Conservation (phyloP, 2,797 vertebrate genomes). For the Picus viridis region DNA sequence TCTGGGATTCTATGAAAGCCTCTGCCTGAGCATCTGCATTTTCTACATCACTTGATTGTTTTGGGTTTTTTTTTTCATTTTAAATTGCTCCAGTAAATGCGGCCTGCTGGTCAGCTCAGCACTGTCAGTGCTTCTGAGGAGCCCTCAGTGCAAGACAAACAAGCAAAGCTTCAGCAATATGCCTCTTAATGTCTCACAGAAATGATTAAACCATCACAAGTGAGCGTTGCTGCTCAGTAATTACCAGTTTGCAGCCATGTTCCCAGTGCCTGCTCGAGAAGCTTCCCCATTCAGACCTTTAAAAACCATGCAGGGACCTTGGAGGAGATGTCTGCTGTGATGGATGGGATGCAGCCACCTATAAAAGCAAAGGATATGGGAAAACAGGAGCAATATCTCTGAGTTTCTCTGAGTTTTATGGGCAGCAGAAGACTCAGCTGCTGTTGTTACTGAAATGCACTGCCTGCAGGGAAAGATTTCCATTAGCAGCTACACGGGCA, state of each 20-base stretch:
- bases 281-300: background rate
- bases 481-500: background rate
- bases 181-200: background rate
- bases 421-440: background rate
- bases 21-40: background rate
- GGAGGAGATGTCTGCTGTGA: background rate
- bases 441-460: background rate
- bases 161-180: background rate
- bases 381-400: background rate
- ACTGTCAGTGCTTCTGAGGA: conserved; percentile 10
- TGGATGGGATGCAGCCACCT: background rate
- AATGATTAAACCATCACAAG: conserved; percentile 35
- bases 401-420: conserved; percentile 1
- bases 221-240: background rate
- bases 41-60: conserved; percentile 5
- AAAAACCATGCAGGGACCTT: background rate
- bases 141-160: conserved; percentile 5
- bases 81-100: conserved; percentile 28
- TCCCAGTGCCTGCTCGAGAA: background rate
- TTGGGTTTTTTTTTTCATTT: background rate
- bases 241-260: background rate
- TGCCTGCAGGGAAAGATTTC: conserved; percentile 24
- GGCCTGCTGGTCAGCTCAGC: conserved; percentile 35
- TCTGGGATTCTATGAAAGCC: too few relatives aligned
- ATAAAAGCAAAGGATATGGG: conserved; percentile 16